A percentile compares a stretch with the other conserved stretches of the same genome.
Conservation (phyloP, 2,113 vertebrate species). For the Recurvirostra avosetta region DNA sequence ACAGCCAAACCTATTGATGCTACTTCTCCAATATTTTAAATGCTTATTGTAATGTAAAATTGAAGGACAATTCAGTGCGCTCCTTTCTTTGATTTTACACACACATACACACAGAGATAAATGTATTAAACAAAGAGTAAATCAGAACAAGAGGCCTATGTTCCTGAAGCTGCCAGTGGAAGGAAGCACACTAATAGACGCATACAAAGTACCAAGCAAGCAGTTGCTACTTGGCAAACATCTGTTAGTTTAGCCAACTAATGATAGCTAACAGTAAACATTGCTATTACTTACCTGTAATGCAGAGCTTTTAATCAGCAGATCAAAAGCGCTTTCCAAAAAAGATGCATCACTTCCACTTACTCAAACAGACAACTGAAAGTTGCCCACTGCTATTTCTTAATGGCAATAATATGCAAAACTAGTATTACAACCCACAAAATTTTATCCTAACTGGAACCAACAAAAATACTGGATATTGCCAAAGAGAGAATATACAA, state of each 20-base stretch:
- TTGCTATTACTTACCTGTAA: neutral
- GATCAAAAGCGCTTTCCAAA: neutral
- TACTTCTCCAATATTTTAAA: neutral
- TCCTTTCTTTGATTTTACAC: neutral
- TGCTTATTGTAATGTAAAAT: neutral
- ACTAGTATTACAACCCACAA: neutral
- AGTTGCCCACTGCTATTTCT: neutral
- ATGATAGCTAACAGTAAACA: neutral
- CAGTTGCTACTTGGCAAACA: neutral
- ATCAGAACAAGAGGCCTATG: neutral
- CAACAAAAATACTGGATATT: neutral
- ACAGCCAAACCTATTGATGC: neutral
- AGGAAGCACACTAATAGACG: neutral
- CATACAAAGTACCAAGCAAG: neutral
- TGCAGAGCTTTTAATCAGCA: neutral
- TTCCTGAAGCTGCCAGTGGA: neutral
- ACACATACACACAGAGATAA: neutral
- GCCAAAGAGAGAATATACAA: neutral
- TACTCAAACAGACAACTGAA: neutral
- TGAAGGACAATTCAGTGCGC: neutral
- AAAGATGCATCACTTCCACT: neutral
- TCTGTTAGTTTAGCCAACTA: neutral
- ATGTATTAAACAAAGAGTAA: neutral
- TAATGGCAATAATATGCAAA: neutral
- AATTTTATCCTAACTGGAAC: neutral